Percentiles rank a stretch among this genome's conserved stretches.
Conservation (phyloP, 2,113 vertebrate species). For the Thamnophis sirtalis region DNA sequence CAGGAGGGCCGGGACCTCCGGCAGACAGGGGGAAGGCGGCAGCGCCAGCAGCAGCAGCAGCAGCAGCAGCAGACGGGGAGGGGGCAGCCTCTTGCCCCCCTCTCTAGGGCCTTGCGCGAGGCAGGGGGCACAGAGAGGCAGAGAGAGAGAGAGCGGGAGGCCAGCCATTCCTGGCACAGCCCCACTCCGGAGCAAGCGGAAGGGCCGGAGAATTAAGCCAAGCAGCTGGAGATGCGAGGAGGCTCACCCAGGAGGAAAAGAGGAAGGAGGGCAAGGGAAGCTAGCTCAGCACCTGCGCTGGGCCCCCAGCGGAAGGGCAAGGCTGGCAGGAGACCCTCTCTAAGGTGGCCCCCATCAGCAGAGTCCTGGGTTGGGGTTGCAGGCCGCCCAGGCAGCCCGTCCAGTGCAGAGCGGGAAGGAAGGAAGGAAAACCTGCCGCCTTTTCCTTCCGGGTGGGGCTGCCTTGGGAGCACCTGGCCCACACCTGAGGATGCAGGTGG, state of each 20-base stretch:
- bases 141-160: accelerated
- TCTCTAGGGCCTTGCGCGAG: background rate
- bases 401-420: background rate
- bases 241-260: background rate
- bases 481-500: background rate
- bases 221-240: background rate
- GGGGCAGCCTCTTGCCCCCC: background rate
- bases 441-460: background rate
- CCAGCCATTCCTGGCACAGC: background rate
- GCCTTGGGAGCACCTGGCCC: background rate
- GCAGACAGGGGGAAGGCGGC: background rate
- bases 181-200: background rate
- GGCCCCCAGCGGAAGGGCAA: too few relatives aligned
- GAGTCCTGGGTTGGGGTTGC: background rate
- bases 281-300: background rate
- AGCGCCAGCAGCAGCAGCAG: background rate
- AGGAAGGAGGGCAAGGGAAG: background rate
- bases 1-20: conserved; percentile 58
- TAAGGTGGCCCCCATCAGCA: background rate
- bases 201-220: background rate
- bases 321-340: background rate
- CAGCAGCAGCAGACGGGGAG: background rate
- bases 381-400: background rate
- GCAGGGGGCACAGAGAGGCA: background rate
- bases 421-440: background rate